Evolutionary conservation across 2,797 vertebrate genomes (phyloP).

Genomic region (Melanogrammus aeglefinus): DNA sequence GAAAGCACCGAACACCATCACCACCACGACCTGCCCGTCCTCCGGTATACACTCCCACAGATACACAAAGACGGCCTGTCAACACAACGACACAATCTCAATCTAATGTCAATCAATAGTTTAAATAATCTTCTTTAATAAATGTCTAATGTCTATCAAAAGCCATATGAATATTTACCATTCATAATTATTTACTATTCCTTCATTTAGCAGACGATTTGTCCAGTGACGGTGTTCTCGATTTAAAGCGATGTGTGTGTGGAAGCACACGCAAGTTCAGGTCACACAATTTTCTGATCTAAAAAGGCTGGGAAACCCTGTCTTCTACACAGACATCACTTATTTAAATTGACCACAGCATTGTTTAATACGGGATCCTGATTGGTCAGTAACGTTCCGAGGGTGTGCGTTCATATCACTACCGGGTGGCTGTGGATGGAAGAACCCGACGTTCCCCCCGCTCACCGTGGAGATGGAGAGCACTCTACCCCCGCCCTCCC

Average conservation of each 20-base stretch:
- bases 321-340: background rate
- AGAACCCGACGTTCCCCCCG: background rate
- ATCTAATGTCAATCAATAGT: background rate
- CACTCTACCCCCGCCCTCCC: conserved; percentile 57
- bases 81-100: background rate
- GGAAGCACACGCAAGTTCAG: background rate
- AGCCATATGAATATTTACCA: background rate
- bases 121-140: background rate
- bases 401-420: background rate
- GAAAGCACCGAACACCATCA: conserved; percentile 65
- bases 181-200: background rate
- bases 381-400: background rate
- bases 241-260: background rate
- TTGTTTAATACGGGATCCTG: background rate
- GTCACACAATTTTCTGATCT: background rate
- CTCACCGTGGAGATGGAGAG: conserved; percentile 58
- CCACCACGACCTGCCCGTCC: conserved; percentile 72
- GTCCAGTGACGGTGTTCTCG: too few relatives aligned
- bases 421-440: background rate
- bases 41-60: conserved; percentile 79
- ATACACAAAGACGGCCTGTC: conserved; percentile 67
- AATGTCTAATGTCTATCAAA: background rate
- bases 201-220: background rate
- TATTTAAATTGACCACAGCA: background rate
- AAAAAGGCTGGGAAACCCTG: background rate